A percentile compares a stretch with the other conserved stretches of the same genome.
These are phyloP conservation scores for Cebus imitator DNA, from an alignment of 2,113 vertebrate genomes.

Conservation along the genomic window DNA sequence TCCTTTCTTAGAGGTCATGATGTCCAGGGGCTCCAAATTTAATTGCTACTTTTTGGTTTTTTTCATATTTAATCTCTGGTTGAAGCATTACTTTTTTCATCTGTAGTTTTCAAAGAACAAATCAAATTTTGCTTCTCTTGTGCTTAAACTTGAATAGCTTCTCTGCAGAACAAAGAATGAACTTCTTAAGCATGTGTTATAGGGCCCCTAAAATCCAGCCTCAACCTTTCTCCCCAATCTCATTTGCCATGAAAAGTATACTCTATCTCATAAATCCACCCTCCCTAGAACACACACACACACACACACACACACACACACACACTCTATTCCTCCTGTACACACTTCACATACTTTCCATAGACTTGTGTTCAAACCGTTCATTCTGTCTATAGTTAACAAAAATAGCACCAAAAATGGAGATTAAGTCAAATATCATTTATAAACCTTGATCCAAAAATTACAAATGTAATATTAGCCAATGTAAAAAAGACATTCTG, in stretches of 20 bases:
- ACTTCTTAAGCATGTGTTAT: slow-evolving; percentile 30
- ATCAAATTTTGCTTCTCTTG: slow-evolving; percentile 66
- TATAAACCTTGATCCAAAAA: not conserved
- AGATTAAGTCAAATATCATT: slow-evolving; percentile 29
- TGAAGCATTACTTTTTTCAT: slow-evolving; percentile 50
- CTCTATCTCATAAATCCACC: not conserved
- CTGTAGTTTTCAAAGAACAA: slow-evolving; percentile 50
- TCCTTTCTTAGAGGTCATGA: slow-evolving; percentile 34
- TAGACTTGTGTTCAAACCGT: not conserved
- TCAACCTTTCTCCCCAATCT: not conserved
- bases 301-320: not conserved
- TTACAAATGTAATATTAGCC: not conserved
- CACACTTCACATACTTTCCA: not conserved
- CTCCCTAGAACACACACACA: not conserved
- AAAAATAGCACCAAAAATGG: not conserved
- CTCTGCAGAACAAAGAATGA: slow-evolving; percentile 37
- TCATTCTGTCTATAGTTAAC: not conserved
- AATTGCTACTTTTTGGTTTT: slow-evolving; percentile 49
- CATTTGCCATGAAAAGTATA: not conserved
- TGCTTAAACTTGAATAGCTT: slow-evolving; percentile 52
- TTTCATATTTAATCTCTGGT: slow-evolving; percentile 28
- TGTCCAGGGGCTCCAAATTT: slow-evolving; percentile 19
- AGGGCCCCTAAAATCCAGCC: not conserved
- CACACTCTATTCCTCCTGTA: not conserved
- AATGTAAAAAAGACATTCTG: not conserved